A percentile compares a stretch with the other conserved stretches of the same genome.
Conservation (phyloP, 2,888 invertebrate genomes). For the Harpalus rufipes region DNA sequence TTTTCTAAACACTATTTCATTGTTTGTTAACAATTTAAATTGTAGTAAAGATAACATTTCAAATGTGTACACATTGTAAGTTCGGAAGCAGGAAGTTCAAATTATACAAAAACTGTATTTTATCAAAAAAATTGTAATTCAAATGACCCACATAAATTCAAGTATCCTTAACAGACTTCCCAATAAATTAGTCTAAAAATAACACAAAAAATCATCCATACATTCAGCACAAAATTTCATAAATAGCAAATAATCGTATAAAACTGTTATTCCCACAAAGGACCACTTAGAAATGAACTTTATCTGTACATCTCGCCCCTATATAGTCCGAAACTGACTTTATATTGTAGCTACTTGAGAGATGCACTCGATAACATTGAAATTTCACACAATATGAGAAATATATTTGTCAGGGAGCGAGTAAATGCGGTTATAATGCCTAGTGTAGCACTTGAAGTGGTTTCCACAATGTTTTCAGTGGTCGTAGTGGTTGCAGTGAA, state of each 20-base stretch:
- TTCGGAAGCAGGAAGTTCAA: neutral
- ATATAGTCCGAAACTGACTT: constrained; percentile 46
- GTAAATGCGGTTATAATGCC: constrained; percentile 44
- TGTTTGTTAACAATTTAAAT: too few species aligned
- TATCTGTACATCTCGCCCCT: constrained; percentile 41
- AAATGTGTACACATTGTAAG: neutral
- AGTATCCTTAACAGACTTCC: constrained; percentile 19
- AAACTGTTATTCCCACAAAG: constrained; percentile 56
- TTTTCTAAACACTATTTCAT: too few species aligned
- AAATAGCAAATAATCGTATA: constrained; percentile 50
- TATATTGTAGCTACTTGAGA: constrained; percentile 46
- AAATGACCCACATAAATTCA: constrained; percentile 57
- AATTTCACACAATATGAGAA: constrained; percentile 58
- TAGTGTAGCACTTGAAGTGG: constrained; percentile 34
- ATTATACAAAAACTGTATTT: constrained; percentile 9
- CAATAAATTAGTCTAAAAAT: constrained; percentile 32
- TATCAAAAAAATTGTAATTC: constrained; percentile 52
- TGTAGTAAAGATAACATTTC: too few species aligned
- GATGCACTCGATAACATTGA: constrained; percentile 58
- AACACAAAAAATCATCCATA: constrained; percentile 23
- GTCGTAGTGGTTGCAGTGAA: constrained; percentile 11
- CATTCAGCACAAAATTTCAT: constrained; percentile 11
- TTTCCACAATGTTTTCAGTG: constrained; percentile 21
- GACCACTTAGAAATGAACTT: constrained; percentile 48
- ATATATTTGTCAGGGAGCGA: constrained; percentile 49